Evolutionary conservation across 1,140 invertebrate genomes (phyloP).

Genomic region (Papilio polytes): DNA sequence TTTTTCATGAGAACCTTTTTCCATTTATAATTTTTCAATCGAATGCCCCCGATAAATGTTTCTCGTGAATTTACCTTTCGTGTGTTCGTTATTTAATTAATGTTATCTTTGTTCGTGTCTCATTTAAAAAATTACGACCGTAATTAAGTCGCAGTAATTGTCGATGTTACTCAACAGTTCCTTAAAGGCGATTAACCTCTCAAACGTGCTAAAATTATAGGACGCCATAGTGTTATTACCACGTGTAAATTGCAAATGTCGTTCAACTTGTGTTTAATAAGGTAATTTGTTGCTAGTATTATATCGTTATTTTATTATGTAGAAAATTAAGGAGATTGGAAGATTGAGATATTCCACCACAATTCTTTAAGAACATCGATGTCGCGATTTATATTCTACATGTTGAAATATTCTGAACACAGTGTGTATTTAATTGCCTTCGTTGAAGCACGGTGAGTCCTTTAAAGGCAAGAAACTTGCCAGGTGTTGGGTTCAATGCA

Average conservation of each 20-base stretch:
- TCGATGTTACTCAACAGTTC: conserved; percentile 1
- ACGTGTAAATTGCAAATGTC: background rate
- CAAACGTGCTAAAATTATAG: background rate
- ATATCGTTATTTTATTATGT: background rate
- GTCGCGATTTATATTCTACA: background rate
- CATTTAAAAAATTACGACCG: conserved; percentile 3
- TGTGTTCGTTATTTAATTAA: conserved; percentile 17
- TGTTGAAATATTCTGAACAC: background rate
- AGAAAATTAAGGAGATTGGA: background rate
- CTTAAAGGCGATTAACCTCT: background rate
- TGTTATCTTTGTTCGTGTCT: conserved; percentile 17
- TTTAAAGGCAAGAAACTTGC: conserved; percentile 42
- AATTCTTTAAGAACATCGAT: background rate
- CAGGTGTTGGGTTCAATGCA: conserved; percentile 75
- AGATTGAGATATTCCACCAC: background rate
- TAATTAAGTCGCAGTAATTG: conserved; percentile 11
- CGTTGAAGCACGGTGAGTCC: background rate
- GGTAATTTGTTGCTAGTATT: too few species aligned
- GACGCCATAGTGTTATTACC: background rate
- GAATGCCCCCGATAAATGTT: background rate
- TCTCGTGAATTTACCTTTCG: background rate
- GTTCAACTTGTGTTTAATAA: background rate
- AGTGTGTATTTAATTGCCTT: background rate
- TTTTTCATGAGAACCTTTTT: background rate
- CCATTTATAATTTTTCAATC: background rate